Evolutionary conservation across 2,888 invertebrate species (phyloP).

Genomic region (Cactoblastis cactorum): DNA sequence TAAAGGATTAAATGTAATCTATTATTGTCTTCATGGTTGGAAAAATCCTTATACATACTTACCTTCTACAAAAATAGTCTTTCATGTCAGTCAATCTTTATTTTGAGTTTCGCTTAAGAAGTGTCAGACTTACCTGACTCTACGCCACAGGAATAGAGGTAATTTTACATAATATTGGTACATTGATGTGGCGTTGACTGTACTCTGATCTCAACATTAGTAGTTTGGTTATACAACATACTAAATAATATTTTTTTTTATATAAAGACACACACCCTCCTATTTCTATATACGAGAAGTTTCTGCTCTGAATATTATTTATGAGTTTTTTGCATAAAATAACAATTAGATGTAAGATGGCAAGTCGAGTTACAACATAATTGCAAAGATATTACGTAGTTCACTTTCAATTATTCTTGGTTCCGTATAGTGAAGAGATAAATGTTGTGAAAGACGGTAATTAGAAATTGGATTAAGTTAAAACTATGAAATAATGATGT

Average conservation of each 20-base stretch:
- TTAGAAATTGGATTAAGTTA: conserved; percentile 5
- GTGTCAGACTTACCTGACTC: too few relatives aligned
- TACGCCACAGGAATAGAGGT: too few relatives aligned
- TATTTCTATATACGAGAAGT: conserved; percentile 16
- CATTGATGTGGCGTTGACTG: too few relatives aligned
- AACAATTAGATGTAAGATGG: conserved; percentile 21
- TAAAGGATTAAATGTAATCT: too few relatives aligned
- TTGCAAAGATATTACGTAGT: conserved; percentile 23
- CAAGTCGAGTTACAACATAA: conserved; percentile 22
- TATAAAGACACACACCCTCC: too few relatives aligned
- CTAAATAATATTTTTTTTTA: too few relatives aligned
- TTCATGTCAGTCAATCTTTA: too few relatives aligned
- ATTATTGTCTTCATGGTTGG: too few relatives aligned
- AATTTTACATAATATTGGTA: too few relatives aligned
- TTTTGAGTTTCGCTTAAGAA: too few relatives aligned
- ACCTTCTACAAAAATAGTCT: too few relatives aligned
- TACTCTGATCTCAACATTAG: not conserved
- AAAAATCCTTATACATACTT: too few relatives aligned
- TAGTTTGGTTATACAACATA: conserved; percentile 9
- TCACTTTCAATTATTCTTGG: conserved; percentile 22
- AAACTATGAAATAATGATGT: not conserved
- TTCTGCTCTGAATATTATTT: conserved; percentile 23
- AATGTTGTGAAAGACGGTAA: conserved; percentile 6
- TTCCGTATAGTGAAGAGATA: conserved; percentile 13
- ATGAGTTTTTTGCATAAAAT: conserved; percentile 23